Percentiles rank a stretch among this genome's conserved stretches.
Conservation (phyloP, 2,888 invertebrate genomes). For the Cheilosia vulpina region DNA sequence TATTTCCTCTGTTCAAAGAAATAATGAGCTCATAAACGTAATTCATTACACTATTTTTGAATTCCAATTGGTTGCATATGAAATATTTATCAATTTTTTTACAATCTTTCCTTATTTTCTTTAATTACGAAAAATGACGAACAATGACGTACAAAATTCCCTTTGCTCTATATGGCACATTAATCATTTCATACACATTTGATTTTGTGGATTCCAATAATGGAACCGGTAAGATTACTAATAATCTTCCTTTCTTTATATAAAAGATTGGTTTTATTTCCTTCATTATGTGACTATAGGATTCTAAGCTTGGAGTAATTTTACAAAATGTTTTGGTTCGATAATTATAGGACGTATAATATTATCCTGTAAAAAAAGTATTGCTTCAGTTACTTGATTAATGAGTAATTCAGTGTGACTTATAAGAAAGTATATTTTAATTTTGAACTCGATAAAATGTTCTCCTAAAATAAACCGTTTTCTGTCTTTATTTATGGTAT, state of each 20-base stretch:
- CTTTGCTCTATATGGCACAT: too few relatives aligned
- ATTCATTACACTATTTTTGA: background rate
- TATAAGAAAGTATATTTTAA: slow-evolving; percentile 9
- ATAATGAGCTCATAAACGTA: background rate
- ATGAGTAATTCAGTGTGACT: slow-evolving; percentile 8
- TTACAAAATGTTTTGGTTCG: too few relatives aligned
- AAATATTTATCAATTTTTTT: background rate
- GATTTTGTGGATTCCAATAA: background rate
- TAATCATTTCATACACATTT: background rate
- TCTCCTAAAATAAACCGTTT: too few relatives aligned
- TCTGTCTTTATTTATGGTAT: background rate
- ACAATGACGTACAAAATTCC: background rate
- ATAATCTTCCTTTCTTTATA: background rate
- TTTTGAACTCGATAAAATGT: too few relatives aligned
- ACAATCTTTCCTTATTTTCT: background rate
- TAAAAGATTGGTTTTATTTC: too few relatives aligned
- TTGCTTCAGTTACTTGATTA: slow-evolving; percentile 1
- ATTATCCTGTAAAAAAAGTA: slow-evolving; percentile 6
- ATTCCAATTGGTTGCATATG: background rate
- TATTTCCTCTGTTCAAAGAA: slow-evolving; percentile 19
- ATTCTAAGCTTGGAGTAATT: too few relatives aligned
- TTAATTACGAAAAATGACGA: background rate
- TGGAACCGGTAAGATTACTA: background rate
- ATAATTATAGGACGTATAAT: background rate
- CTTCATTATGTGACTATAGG: too few relatives aligned